Evolutionary conservation across 1,140 invertebrate species (phyloP).

Genomic region (Leptoteleia sp.): DNA sequence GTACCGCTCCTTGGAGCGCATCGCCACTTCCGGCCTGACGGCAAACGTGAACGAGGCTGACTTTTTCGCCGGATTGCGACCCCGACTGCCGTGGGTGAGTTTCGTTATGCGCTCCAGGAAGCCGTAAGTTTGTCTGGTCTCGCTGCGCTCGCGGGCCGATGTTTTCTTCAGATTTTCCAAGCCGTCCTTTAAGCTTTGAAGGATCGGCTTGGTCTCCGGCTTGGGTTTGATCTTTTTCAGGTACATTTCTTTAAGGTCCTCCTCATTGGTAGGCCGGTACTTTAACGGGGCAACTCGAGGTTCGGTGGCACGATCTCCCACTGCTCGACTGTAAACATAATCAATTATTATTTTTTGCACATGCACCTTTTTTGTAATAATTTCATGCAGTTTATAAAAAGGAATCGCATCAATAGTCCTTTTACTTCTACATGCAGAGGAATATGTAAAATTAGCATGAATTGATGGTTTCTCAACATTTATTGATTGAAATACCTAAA

Average conservation of each 20-base stretch:
- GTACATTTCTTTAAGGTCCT: conserved; percentile 76
- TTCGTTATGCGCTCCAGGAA: conserved; percentile 77
- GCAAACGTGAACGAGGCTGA: conserved; percentile 79
- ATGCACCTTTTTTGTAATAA: no score
- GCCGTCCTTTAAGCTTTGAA: conserved; percentile 76
- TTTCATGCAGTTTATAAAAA: not conserved
- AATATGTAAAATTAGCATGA: no score
- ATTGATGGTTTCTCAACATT: no score
- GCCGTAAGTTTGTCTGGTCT: conserved; percentile 72
- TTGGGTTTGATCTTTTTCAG: conserved; percentile 79
- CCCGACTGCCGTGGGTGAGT: conserved; percentile 72
- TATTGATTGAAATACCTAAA: no score
- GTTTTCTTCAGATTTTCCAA: conserved; percentile 77
- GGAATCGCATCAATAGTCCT: no score
- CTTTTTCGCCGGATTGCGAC: conserved; percentile 78
- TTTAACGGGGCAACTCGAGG: conserved; percentile 77
- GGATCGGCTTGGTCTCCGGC: conserved; percentile 75
- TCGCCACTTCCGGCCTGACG: conserved; percentile 75
- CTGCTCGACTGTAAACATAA: conserved; percentile 72
- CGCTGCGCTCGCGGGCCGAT: conserved; percentile 71
- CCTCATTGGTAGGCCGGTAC: conserved; percentile 68
- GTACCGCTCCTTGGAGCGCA: conserved; percentile 76
- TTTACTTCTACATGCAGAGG: no score
- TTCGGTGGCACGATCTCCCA: conserved; percentile 78
- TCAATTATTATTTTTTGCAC: no score